phyloP scores from a whole-genome alignment of 2,888 invertebrate species.

The Zootermopsis nevadensis region DNA sequence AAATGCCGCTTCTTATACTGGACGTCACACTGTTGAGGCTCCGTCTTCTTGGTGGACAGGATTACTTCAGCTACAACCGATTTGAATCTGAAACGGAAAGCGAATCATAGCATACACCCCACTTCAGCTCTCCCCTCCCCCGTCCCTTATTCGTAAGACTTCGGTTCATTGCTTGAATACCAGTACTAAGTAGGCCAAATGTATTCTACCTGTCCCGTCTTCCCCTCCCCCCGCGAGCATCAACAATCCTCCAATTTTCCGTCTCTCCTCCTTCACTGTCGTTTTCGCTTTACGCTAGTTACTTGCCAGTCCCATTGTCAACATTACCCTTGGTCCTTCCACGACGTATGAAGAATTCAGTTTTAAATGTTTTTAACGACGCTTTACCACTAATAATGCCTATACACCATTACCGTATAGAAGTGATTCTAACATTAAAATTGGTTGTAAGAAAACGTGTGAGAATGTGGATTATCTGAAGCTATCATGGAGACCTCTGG shows the following conservation, averaged over 20 bases:
- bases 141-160: not conserved
- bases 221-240: not conserved
- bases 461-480: too few relatives aligned
- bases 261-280: not conserved
- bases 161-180: not conserved
- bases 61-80: not conserved
- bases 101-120: not conserved
- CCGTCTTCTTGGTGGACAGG: not conserved
- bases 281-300: not conserved
- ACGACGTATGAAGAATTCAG: too few relatives aligned
- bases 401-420: too few relatives aligned
- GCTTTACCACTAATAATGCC: too few relatives aligned
- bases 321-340: too few relatives aligned
- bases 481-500: too few relatives aligned
- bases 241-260: not conserved
- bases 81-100: conserved; percentile 2
- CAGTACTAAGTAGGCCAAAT: conserved; percentile 32
- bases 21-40: not conserved
- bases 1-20: too few relatives aligned
- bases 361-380: too few relatives aligned
- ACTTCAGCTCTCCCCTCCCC: not conserved
- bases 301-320: too few relatives aligned
- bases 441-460: too few relatives aligned
- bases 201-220: not conserved
- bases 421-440: too few relatives aligned